Conservation (phyloP, 1,140 invertebrate species). For the Gryllus bimaculatus region DNA sequence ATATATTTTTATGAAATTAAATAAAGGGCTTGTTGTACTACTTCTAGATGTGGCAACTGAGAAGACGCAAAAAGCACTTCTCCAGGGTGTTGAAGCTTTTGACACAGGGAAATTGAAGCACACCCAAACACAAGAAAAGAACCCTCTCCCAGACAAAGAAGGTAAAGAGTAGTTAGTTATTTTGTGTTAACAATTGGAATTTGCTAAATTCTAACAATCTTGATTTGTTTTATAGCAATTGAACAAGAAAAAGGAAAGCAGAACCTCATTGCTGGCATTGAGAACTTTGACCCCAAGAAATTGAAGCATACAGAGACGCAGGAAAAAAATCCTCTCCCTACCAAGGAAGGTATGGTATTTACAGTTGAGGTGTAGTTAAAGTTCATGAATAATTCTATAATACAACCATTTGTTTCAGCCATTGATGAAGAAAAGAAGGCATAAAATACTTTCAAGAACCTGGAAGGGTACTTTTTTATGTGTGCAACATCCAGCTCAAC, state of each 20-base stretch:
- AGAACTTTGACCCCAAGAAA: constrained; percentile 74
- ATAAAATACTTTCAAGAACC: constrained; percentile 31
- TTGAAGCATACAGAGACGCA: constrained; percentile 81
- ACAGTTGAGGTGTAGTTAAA: not conserved
- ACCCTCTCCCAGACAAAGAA: constrained; percentile 87
- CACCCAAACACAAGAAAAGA: constrained; percentile 87
- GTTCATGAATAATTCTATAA: not conserved
- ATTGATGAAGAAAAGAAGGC: constrained; percentile 62
- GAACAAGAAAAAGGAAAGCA: constrained; percentile 79
- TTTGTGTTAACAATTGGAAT: not conserved
- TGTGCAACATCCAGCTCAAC: not conserved
- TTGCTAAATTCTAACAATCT: constrained; percentile 12
- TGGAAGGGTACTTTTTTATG: not conserved
- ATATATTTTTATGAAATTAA: not conserved
- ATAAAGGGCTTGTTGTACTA: not conserved
- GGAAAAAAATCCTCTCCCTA: constrained; percentile 82
- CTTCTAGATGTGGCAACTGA: constrained; percentile 70
- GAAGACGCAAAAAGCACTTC: constrained; percentile 74
- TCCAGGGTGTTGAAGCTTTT: constrained; percentile 77
- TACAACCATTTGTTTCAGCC: constrained; percentile 29
- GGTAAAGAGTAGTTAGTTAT: constrained; percentile 45
- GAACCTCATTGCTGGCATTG: constrained; percentile 76
- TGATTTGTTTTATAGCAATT: constrained; percentile 53
- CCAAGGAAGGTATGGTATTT: constrained; percentile 55
- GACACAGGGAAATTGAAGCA: constrained; percentile 77